phyloP scores from a whole-genome alignment of 2,888 invertebrate species.

The Drosophila recens region DNA sequence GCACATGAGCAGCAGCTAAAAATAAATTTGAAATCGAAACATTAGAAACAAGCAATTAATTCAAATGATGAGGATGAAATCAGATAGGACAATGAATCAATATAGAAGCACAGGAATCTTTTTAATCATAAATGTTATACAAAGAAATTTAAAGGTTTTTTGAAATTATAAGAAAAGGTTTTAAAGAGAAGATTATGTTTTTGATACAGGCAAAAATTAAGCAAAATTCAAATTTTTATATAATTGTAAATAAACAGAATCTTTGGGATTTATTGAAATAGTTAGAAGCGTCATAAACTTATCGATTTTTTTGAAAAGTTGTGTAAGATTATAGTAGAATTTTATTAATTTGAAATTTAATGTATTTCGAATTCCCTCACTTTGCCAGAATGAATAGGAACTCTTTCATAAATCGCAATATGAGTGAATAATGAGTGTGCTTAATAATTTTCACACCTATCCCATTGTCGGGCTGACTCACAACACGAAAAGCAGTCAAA shows the following conservation, averaged over 20 bases:
- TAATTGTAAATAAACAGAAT: not conserved
- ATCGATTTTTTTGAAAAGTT: not conserved
- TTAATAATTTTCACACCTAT: constrained; percentile 12
- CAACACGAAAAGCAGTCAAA: not conserved
- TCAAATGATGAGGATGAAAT: not conserved
- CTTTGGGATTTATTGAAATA: not conserved
- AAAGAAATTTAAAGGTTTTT: not conserved
- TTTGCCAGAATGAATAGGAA: not conserved
- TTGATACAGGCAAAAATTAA: not conserved
- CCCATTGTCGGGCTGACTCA: constrained; percentile 30
- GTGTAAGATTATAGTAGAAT: not conserved
- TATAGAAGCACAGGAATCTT: not conserved
- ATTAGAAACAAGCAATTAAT: not conserved
- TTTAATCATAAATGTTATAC: not conserved
- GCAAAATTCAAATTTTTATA: not conserved
- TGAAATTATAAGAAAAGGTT: not conserved
- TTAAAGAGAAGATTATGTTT: not conserved
- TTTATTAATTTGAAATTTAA: not conserved
- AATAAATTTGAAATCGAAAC: constrained; percentile 33
- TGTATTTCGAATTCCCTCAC: not conserved
- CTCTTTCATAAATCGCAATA: not conserved
- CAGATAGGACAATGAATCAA: not conserved
- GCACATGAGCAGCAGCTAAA: constrained; percentile 83
- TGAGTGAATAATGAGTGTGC: not conserved
- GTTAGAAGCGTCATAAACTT: not conserved